Base-by-base conservation (phyloP, 37 sponge, comb jelly and placozoan species). In the Aplysina aerophoba region DNA sequence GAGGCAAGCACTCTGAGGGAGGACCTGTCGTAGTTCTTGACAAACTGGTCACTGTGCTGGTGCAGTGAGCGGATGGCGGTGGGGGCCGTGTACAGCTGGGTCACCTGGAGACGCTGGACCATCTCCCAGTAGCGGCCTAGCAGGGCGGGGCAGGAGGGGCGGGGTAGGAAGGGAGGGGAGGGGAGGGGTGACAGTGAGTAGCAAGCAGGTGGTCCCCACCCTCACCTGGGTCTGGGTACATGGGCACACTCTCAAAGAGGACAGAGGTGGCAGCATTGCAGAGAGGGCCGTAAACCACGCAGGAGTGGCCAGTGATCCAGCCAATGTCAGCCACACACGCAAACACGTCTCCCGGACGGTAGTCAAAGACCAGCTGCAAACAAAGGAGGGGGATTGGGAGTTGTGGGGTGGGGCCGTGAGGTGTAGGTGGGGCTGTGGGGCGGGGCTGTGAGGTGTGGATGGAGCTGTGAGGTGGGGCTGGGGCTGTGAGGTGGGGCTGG, bases 251-350 rank as follows among this genome's bases (percentile, higher is more conserved):
- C 89, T 97, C 98, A 89, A 95, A 97, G 72, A 97, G 81, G 0
- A 95, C 96, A 30, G 96, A 84, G 35, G 96, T 93, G 6, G 88
- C 98, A 63, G 92, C 96, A 88, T 95, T 97, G 83, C 90, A 85
- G 71, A 97, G 96, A 14, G 96, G 96, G 19, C 98, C 98, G 79
- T 97, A 97, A 57, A 97, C 90, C 17, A 91, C 94, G 79, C 95
- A 92, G 31, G 94, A 89, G 89, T 97, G 98, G 21, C 98, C 98
- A 44, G 98, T 95, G 78, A 97, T 95, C 98, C 98, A 97, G 33
- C 98, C 98, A 89, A 97, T 91, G 84, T 97, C 98, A 74, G 98
- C 98, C 64, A 97, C 98, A 90, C 98, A 97, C 15, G 91, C 95
- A 90, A 88, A 97, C 56, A 95, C 81, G 63, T 97, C 98, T 28